Evolutionary conservation across 2,113 vertebrate species (phyloP).

Genomic region (Speoplatyrhinus poulsoni): DNA sequence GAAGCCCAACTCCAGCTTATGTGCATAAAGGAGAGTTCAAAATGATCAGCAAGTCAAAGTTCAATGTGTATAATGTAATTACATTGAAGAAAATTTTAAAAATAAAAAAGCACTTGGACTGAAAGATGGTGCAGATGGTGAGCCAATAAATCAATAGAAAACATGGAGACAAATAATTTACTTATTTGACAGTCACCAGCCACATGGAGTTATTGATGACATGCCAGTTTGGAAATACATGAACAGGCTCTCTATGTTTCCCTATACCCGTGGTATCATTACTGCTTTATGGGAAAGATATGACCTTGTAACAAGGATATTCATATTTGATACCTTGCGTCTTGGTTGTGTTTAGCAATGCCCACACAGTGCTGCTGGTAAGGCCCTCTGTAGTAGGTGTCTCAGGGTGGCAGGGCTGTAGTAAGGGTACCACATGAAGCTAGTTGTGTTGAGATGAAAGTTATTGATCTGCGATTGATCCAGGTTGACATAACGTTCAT

Average conservation of each 20-base stretch:
- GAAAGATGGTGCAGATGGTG: not conserved
- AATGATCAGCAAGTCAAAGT: not conserved
- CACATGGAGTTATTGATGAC: not conserved
- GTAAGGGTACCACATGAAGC: constrained; percentile 17
- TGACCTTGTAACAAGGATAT: constrained; percentile 62
- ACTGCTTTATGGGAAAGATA: constrained; percentile 68
- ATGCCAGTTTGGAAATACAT: constrained; percentile 22
- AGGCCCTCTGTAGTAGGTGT: constrained; percentile 18
- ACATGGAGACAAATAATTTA: constrained; percentile 51
- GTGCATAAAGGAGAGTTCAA: not conserved
- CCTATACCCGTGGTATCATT: constrained; percentile 1
- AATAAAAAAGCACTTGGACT: too few species aligned
- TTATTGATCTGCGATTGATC: constrained; percentile 11
- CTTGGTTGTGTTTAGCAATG: constrained; percentile 34
- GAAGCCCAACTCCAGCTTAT: constrained; percentile 9
- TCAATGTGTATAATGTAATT: too few species aligned
- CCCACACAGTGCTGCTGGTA: constrained; percentile 25
- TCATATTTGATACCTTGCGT: constrained; percentile 70
- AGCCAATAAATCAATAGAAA: constrained; percentile 6
- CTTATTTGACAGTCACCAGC: constrained; percentile 7
- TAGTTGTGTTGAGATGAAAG: constrained; percentile 3
- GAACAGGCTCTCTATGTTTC: constrained; percentile 2
- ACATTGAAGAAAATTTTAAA: too few species aligned
- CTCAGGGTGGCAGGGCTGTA: not conserved
- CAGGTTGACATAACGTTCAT: constrained; percentile 25